Evolutionary conservation across 2,113 vertebrate genomes (phyloP).

Genomic region (Callocephalon fimbriatum): DNA sequence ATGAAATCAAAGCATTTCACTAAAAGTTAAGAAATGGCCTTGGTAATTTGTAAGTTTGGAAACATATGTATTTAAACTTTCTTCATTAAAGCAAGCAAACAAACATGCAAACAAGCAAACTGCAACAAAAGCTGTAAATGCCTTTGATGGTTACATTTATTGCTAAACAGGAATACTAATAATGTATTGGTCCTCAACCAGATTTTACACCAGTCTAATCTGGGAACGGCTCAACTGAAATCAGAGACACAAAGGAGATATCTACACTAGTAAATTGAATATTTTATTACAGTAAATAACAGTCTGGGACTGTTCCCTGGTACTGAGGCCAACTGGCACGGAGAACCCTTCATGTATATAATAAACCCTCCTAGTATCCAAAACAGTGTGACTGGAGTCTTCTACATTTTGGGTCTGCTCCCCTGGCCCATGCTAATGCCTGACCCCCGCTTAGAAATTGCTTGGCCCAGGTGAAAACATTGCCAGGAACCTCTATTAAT

Average conservation of each 20-base stretch:
- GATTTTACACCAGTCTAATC: not conserved
- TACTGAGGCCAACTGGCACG: not conserved
- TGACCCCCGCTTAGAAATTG: not conserved
- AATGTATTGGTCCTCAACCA: not conserved
- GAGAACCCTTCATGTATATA: not conserved
- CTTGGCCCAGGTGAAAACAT: not conserved
- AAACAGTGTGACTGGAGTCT: not conserved
- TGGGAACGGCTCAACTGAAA: constrained; percentile 6
- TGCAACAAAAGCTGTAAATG: not conserved
- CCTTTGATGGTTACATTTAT: not conserved
- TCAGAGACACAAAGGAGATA: not conserved
- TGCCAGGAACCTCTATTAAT: not conserved
- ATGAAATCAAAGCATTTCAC: not conserved
- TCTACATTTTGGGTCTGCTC: not conserved
- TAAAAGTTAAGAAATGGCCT: not conserved
- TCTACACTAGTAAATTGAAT: constrained; percentile 6
- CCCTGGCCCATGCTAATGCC: not conserved
- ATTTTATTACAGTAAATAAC: constrained; percentile 50
- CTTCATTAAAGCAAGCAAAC: not conserved
- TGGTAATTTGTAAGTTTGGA: not conserved
- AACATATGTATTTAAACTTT: not conserved
- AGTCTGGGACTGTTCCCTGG: not conserved
- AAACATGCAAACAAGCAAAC: not conserved
- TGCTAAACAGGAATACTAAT: not conserved
- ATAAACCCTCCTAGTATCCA: not conserved